Evolutionary conservation across 2,113 vertebrate species (phyloP).

Genomic region (Meriones unguiculatus): DNA sequence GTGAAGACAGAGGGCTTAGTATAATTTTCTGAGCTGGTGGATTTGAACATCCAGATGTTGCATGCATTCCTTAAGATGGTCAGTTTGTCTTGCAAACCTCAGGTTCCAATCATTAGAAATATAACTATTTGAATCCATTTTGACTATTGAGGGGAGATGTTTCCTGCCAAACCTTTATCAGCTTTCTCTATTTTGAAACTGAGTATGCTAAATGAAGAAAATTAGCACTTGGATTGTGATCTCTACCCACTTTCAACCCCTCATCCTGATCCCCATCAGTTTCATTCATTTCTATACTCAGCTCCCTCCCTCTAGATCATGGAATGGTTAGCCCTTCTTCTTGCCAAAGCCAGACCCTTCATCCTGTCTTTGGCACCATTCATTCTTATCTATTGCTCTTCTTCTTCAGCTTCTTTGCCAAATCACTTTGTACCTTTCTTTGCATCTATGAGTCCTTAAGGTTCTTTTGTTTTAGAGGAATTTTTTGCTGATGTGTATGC

Average conservation of each 20-base stretch:
- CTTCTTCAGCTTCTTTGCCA: not conserved
- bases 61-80: not conserved
- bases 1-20: not conserved
- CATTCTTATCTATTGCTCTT: not conserved
- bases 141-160: not conserved
- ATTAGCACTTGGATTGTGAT: not conserved
- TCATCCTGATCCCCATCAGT: not conserved
- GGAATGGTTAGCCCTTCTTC: not conserved
- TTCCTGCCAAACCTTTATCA: not conserved
- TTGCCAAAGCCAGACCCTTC: not conserved
- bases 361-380: not conserved
- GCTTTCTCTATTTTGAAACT: not conserved
- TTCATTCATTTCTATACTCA: not conserved
- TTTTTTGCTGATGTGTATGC: not conserved
- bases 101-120: not conserved
- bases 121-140: not conserved
- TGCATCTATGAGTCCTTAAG: not conserved
- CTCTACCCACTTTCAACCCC: not conserved
- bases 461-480: not conserved
- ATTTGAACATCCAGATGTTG: not conserved
- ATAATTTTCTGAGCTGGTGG: not conserved
- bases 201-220: not conserved
- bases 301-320: not conserved
- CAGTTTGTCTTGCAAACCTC: not conserved
- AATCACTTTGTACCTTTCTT: not conserved